A percentile compares a stretch with the other conserved stretches of the same genome.
These are phyloP conservation scores for Drosophila meridionalis DNA, from an alignment of 2,888 invertebrate genomes.

Conservation along the genomic window DNA sequence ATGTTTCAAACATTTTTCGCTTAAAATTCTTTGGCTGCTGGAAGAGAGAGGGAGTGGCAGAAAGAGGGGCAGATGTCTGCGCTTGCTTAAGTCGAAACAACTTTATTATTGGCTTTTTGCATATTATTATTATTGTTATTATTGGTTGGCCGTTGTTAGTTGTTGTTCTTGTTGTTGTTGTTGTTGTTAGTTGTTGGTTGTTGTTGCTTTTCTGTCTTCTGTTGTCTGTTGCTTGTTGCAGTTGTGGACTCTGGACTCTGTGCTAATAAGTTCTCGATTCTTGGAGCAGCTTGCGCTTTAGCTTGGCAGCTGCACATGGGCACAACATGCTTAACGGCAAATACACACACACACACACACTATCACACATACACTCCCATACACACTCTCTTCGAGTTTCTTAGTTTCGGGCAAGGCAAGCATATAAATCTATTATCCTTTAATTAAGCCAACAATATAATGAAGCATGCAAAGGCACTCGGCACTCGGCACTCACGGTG, in stretches of 20 bases:
- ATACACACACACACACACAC: neutral
- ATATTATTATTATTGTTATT: constrained; percentile 30
- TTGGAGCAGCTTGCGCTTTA: constrained; percentile 19
- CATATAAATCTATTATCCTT: constrained; percentile 77
- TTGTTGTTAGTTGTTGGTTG: constrained; percentile 10
- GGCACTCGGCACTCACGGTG: too few species aligned
- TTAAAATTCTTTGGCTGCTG: constrained; percentile 57
- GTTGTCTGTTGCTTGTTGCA: neutral
- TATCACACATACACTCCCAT: neutral
- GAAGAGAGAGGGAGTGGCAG: neutral
- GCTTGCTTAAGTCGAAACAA: constrained; percentile 21
- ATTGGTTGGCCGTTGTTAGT: constrained; percentile 38
- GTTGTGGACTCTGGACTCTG: neutral
- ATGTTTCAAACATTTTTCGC: constrained; percentile 61
- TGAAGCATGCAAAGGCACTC: constrained; percentile 62
- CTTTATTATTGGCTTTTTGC: constrained; percentile 40
- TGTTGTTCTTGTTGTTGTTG: constrained; percentile 1
- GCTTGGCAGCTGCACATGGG: constrained; percentile 22
- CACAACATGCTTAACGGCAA: constrained; percentile 2
- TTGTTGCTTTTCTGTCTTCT: neutral
- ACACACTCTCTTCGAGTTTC: neutral
- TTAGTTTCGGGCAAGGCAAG: constrained; percentile 48
- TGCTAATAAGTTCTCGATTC: neutral
- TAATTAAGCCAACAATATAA: constrained; percentile 74
- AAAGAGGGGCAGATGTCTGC: constrained; percentile 2